Conservation (phyloP, 2,113 vertebrate species). For the Nerophis ophidion region DNA sequence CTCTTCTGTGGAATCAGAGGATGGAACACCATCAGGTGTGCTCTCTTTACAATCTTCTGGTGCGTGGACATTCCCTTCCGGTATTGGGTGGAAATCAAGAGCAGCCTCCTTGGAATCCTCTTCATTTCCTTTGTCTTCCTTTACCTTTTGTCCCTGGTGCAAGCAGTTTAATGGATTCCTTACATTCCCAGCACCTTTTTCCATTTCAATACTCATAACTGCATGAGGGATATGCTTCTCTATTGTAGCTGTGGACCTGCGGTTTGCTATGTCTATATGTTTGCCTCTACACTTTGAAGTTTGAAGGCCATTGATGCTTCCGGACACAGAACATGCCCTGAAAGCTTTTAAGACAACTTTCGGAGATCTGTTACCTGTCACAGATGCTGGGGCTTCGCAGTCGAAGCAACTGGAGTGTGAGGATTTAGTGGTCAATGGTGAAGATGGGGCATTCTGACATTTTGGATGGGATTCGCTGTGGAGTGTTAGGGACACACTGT, state of each 20-base stretch:
- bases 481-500: conserved; percentile 52
- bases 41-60: conserved; percentile 58
- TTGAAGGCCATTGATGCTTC: conserved; percentile 49
- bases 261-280: conserved; percentile 35
- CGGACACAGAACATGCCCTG: conserved; percentile 49
- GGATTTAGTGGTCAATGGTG: conserved; percentile 54
- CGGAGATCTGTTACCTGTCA: conserved; percentile 55
- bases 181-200: conserved; percentile 26
- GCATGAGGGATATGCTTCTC: conserved; percentile 47
- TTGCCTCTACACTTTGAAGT: conserved; percentile 34
- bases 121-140: conserved; percentile 59
- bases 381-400: conserved; percentile 24
- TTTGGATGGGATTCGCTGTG: conserved; percentile 52
- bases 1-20: conserved; percentile 64
- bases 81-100: conserved; percentile 41
- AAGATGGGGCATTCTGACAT: conserved; percentile 41
- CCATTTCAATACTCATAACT: conserved; percentile 19
- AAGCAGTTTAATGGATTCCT: conserved; percentile 29
- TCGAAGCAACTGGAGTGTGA: conserved; percentile 35
- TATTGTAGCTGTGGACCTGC: conserved; percentile 40
- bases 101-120: conserved; percentile 63
- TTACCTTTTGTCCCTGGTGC: conserved; percentile 50
- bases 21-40: conserved; percentile 44
- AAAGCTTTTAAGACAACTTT: conserved; percentile 60
- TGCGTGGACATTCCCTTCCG: conserved; percentile 49